phyloP scores from a whole-genome alignment of 2,797 vertebrate species.

The Sebastes iracundus region DNA sequence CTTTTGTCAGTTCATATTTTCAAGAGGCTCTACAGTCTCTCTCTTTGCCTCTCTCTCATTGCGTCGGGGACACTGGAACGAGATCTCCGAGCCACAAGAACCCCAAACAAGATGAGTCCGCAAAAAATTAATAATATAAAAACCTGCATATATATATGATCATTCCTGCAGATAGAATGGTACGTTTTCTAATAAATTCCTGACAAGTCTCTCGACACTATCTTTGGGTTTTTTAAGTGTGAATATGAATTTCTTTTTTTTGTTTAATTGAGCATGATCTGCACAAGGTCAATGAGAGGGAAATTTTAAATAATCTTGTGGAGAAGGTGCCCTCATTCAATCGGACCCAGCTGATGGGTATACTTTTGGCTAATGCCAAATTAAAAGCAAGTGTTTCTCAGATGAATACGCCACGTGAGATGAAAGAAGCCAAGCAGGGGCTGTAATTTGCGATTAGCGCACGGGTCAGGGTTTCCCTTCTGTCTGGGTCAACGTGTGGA shows the following conservation, averaged over 20 bases:
- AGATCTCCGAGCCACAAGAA: constrained; percentile 51
- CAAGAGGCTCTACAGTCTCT: constrained; percentile 75
- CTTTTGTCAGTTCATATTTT: constrained; percentile 79
- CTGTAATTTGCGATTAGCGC: constrained; percentile 67
- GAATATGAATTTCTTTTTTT: constrained; percentile 52
- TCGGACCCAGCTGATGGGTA: constrained; percentile 40
- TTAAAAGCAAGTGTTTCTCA: constrained; percentile 66
- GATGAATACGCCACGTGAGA: constrained; percentile 61
- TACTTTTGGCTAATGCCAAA: constrained; percentile 62
- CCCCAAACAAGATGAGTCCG: constrained; percentile 31
- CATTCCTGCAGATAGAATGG: neutral
- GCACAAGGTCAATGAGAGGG: constrained; percentile 55
- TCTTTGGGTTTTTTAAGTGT: constrained; percentile 15
- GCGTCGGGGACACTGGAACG: constrained; percentile 41
- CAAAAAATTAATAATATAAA: constrained; percentile 47
- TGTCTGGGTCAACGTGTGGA: constrained; percentile 67
- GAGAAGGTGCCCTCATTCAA: constrained; percentile 42
- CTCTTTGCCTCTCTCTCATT: constrained; percentile 61
- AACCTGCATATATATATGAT: neutral
- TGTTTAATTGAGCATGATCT: constrained; percentile 58
- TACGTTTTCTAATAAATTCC: neutral
- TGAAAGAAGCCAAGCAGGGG: constrained; percentile 61
- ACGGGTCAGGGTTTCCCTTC: constrained; percentile 73
- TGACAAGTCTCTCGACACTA: constrained; percentile 27
- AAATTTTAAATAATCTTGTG: constrained; percentile 56